Conservation (phyloP, 2,888 invertebrate genomes). For the Chirona hameri region DNA sequence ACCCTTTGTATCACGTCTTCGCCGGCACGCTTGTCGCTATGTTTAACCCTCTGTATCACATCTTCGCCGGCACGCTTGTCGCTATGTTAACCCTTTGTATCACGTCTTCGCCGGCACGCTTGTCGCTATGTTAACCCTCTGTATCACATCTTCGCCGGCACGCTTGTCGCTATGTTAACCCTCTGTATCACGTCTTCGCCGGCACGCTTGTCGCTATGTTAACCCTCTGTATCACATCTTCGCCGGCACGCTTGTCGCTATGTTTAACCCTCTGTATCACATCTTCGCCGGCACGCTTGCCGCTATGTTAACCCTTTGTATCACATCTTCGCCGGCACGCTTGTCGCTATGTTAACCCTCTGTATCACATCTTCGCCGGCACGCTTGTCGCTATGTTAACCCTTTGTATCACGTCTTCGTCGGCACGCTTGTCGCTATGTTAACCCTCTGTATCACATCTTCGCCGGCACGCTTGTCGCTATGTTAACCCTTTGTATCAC, state of each 20-base stretch:
- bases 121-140: conserved; percentile 80
- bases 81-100: too few relatives aligned
- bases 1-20: too few relatives aligned
- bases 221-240: conserved; percentile 60
- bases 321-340: conserved; percentile 48
- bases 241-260: conserved; percentile 62
- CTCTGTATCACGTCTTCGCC: conserved; percentile 49
- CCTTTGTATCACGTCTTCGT: too few relatives aligned
- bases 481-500: too few relatives aligned
- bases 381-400: too few relatives aligned
- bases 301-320: too few relatives aligned
- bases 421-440: conserved; percentile 68
- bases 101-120: conserved; percentile 49
- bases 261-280: conserved; percentile 57
- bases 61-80: conserved; percentile 58
- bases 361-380: conserved; percentile 44
- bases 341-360: conserved; percentile 79
- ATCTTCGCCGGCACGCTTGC: too few relatives aligned
- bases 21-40: conserved; percentile 62
- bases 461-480: conserved; percentile 61
- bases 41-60: conserved; percentile 57
- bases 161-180: conserved; percentile 82
- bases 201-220: conserved; percentile 71
- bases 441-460: conserved; percentile 63
- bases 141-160: conserved; percentile 44